Evolutionary conservation across 2,113 vertebrate genomes (phyloP), one percentile per base, ranked within the genome.

Genomic region (Herpailurus yagouaroundi): DNA sequence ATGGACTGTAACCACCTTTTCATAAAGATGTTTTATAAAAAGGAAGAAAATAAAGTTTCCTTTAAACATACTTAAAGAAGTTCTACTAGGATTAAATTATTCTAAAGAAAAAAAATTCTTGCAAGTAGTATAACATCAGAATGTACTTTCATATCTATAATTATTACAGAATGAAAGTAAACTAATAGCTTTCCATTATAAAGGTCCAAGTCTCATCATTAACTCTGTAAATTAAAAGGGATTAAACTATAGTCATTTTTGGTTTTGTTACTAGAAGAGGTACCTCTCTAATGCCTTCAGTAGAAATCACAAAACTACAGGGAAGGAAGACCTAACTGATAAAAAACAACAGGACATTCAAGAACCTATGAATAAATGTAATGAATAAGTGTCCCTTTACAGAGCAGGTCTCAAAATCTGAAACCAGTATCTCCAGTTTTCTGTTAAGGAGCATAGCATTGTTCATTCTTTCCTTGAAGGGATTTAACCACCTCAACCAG

Each of bases 21-120:
- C 41, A 45, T 74, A 92, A 80, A 81, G 2, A 29, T 68, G 12
- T 55, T 55, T 88, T 79, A 92, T 27, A n/a, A 90, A 87, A 55
- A 68, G 33, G 29, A 94, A 91, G 68, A 86, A 48, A 81, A 95
- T 45, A 94, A 81, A 74, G n/a, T 64, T 80, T 89, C 69, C 31
- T 81, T 90, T 97, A 86, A 97, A 77, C 14, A 94, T 41, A 73
- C 41, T 52, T 77, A 64, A 89, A 60, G 38, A 45, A 36, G 41
- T 91, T 93, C 36, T 83, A 97, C 14, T 50, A 95, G 63, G 83
- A 98, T 60, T 89, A 85, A 89, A 82, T 31, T 92, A 95, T 94
- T 91, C 18, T 41, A 87, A 97, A 64, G 64, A 82, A 92, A 33
- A 91, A 92, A 89, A 45, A 92, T 80, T 89, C 64, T 92, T 88